These are phyloP conservation scores for Tenthredo livida DNA, from an alignment of 2,888 invertebrate species.

Conservation along the genomic window DNA sequence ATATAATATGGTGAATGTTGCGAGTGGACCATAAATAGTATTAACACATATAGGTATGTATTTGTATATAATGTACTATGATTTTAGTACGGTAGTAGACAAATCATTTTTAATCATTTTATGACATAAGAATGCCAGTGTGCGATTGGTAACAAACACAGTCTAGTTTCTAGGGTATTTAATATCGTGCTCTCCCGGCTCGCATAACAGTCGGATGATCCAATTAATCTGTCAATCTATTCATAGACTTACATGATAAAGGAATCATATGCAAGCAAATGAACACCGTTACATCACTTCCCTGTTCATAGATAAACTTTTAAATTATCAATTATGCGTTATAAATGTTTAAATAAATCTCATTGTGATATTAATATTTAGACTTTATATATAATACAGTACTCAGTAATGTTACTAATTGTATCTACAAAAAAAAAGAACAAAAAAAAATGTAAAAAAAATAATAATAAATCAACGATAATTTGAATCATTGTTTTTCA, in stretches of 20 bases:
- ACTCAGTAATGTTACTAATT: slow-evolving; percentile 11
- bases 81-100: background rate
- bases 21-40: slow-evolving; percentile 16
- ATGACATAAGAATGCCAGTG: slow-evolving; percentile 10
- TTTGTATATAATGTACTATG: background rate
- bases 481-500: background rate
- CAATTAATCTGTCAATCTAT: slow-evolving; percentile 47
- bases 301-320: slow-evolving; percentile 25
- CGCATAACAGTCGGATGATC: slow-evolving; percentile 48
- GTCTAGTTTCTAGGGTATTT: slow-evolving; percentile 17
- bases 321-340: slow-evolving; percentile 31
- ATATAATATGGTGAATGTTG: slow-evolving; percentile 25
- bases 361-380: slow-evolving; percentile 31
- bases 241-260: slow-evolving; percentile 46
- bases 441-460: background rate
- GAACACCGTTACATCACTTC: slow-evolving; percentile 37
- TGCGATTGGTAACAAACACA: slow-evolving; percentile 44
- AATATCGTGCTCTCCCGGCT: slow-evolving; percentile 18
- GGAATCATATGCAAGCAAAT: slow-evolving; percentile 45
- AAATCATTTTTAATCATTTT: slow-evolving; percentile 22
- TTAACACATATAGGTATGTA: background rate
- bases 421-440: slow-evolving; percentile 29
- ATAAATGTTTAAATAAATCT: slow-evolving; percentile 36
- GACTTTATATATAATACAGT: slow-evolving; percentile 20
- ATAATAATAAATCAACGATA: background rate